Percentiles rank a stretch among this genome's conserved stretches.
Conservation (phyloP, 30 jellyfish, hydroid and myxozoan genomes). For the Pelagia noctiluca region DNA sequence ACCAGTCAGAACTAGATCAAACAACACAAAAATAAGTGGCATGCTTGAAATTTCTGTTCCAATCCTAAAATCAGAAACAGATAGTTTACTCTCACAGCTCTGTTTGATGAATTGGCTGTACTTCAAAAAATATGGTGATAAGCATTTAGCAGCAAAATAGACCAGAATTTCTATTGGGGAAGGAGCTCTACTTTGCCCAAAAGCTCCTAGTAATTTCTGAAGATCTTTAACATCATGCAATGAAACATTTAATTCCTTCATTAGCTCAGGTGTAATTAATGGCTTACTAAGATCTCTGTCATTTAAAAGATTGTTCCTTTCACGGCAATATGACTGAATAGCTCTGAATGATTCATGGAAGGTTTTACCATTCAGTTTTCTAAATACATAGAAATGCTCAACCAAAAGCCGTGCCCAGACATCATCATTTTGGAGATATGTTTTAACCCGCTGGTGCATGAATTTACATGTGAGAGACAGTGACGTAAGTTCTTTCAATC, state of each 20-base stretch:
- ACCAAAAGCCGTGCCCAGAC: slow-evolving; percentile 7
- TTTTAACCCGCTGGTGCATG: background rate
- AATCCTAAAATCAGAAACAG: slow-evolving; percentile 6
- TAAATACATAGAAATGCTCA: background rate
- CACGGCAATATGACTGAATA: background rate
- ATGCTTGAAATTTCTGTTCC: slow-evolving; percentile 18
- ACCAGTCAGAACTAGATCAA: slow-evolving; percentile 28
- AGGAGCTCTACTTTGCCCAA: slow-evolving; percentile 20
- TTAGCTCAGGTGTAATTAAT: background rate
- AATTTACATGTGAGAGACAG: background rate
- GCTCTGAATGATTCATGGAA: background rate
- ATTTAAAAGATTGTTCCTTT: background rate
- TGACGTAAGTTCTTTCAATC: background rate
- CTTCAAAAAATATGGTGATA: background rate
- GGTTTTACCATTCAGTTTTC: slow-evolving; percentile 20
- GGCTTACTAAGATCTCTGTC: background rate
- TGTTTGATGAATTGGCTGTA: background rate
- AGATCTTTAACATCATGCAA: background rate
- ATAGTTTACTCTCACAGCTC: background rate
- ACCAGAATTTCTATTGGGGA: slow-evolving; percentile 1
- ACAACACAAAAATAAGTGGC: slow-evolving; percentile 3
- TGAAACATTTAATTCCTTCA: background rate
- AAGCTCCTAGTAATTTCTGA: background rate
- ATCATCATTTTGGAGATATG: background rate
- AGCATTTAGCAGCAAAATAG: slow-evolving; percentile 22